Evolutionary conservation across 2,113 vertebrate species (phyloP).

Genomic region (Benitochromis conjunctus): DNA sequence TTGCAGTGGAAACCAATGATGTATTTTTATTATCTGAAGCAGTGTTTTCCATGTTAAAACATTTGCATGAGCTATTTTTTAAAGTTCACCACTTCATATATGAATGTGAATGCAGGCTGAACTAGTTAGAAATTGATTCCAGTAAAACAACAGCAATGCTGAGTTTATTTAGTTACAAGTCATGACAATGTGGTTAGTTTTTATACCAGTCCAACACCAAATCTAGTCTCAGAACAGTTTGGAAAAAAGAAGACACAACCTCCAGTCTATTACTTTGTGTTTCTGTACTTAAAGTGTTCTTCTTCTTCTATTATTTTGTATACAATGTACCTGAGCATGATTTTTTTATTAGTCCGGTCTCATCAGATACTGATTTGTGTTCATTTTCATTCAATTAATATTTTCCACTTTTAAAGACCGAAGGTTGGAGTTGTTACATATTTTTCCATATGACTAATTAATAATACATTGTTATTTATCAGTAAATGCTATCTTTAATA

Average conservation of each 20-base stretch:
- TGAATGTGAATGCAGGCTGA: background rate
- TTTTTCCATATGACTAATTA: background rate
- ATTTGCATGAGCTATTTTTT: background rate
- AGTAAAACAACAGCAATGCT: background rate
- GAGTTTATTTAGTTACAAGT: background rate
- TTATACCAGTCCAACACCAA: background rate
- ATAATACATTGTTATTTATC: background rate
- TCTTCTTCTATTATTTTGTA: background rate
- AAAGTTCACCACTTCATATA: background rate
- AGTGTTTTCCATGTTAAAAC: background rate
- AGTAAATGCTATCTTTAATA: background rate
- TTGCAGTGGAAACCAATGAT: background rate
- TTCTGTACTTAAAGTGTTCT: background rate
- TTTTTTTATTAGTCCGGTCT: background rate
- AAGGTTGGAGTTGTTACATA: background rate
- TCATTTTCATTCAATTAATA: background rate
- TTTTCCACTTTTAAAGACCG: background rate
- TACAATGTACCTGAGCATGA: background rate
- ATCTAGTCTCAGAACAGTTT: background rate
- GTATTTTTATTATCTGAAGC: background rate
- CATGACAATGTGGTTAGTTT: background rate
- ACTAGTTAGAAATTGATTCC: background rate
- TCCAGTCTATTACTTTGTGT: background rate
- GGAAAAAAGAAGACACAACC: background rate
- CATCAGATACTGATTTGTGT: background rate